Evolutionary conservation across 2,888 invertebrate species (phyloP).

Genomic region (Chloroclystis v-ata): DNA sequence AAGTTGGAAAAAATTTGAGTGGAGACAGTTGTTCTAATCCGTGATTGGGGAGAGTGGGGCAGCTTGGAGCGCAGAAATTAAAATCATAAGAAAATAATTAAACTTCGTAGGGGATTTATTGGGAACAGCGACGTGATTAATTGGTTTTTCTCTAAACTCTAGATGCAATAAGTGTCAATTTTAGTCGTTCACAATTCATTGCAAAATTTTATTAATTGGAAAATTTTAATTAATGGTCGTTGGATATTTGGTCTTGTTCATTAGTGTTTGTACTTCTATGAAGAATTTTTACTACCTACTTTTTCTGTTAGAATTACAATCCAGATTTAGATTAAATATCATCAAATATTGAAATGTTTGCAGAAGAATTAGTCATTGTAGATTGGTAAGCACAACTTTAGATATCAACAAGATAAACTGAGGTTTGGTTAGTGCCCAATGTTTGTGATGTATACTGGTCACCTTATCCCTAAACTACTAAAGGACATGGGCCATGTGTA

Average conservation of each 20-base stretch:
- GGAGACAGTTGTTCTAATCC: conserved; percentile 57
- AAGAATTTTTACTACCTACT: too few species aligned
- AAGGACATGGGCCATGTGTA: too few species aligned
- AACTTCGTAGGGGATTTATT: conserved; percentile 77
- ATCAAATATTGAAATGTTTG: too few species aligned
- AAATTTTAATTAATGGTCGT: conserved; percentile 50
- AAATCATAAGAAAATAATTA: conserved; percentile 80
- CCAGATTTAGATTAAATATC: too few species aligned
- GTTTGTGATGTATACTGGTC: too few species aligned
- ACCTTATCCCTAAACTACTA: too few species aligned
- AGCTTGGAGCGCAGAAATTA: conserved; percentile 58
- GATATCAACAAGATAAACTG: too few species aligned
- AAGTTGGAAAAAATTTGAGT: conserved; percentile 56
- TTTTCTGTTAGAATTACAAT: too few species aligned
- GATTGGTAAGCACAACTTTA: too few species aligned
- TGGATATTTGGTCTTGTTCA: conserved; percentile 17
- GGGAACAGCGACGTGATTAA: conserved; percentile 75
- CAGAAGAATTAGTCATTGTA: too few species aligned
- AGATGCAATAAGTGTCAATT: conserved; percentile 77
- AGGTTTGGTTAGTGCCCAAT: too few species aligned
- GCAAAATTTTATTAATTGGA: conserved; percentile 57
- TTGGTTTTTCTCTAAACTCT: conserved; percentile 66
- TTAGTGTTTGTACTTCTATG: conserved; percentile 13
- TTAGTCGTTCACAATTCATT: conserved; percentile 57
- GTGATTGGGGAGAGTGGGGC: conserved; percentile 39